Conservation (phyloP, 2,888 invertebrate species). For the Spodoptera picta region DNA sequence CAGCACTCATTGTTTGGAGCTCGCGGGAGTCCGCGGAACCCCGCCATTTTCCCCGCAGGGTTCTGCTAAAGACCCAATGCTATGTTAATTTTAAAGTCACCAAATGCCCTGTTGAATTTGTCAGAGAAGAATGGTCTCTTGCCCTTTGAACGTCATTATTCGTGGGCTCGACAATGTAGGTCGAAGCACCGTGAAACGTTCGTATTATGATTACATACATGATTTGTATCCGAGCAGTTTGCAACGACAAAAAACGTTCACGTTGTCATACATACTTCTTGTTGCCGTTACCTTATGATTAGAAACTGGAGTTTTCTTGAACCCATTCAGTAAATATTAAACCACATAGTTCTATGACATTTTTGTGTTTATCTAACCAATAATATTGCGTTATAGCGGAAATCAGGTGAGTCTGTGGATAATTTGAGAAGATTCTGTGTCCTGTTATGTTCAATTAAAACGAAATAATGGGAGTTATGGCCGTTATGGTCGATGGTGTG, state of each 20-base stretch:
- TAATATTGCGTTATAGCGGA: conserved; percentile 30
- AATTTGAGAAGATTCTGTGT: conserved; percentile 32
- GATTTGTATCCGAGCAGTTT: conserved; percentile 5
- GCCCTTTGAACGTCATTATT: conserved; percentile 76
- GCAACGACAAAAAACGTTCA: background rate
- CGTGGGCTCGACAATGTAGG: conserved; percentile 52
- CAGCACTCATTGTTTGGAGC: conserved; percentile 76
- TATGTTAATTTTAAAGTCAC: conserved; percentile 81
- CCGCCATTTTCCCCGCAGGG: conserved; percentile 85
- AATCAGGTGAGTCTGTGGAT: conserved; percentile 23
- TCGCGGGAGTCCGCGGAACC: conserved; percentile 84
- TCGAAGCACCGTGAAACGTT: conserved; percentile 47
- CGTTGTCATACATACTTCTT: background rate
- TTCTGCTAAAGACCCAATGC: conserved; percentile 81
- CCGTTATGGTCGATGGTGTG: conserved; percentile 65
- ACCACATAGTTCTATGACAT: too few species aligned
- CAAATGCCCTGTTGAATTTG: conserved; percentile 78
- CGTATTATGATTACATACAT: conserved; percentile 33
- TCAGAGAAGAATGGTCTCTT: conserved; percentile 73
- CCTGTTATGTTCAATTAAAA: conserved; percentile 63
- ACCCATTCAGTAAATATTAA: too few species aligned
- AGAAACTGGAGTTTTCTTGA: too few species aligned
- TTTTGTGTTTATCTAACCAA: too few species aligned
- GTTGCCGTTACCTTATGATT: too few species aligned
- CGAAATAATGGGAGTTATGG: conserved; percentile 67